Conservation (phyloP, 2,888 invertebrate genomes). For the Rhagium mordax region DNA sequence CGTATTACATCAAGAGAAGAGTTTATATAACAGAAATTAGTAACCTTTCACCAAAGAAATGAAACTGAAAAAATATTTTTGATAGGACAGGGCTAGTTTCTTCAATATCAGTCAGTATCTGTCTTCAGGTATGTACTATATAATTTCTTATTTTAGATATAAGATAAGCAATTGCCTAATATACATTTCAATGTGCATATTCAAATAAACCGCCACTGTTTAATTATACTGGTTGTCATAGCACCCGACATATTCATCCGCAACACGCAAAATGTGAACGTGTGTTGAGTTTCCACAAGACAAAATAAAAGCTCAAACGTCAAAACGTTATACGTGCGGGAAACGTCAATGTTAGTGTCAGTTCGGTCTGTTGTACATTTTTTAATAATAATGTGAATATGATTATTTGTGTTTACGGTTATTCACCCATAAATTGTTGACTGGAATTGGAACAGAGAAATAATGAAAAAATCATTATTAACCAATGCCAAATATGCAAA, state of each 20-base stretch:
- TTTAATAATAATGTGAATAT: conserved; percentile 27
- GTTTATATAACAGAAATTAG: neutral
- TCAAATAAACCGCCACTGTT: conserved; percentile 31
- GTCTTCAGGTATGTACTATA: neutral
- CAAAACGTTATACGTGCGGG: conserved; percentile 26
- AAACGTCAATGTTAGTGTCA: conserved; percentile 26
- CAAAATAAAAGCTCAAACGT: conserved; percentile 3
- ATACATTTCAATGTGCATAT: neutral
- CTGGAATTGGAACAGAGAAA: neutral
- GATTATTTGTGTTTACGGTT: neutral
- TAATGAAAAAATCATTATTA: conserved; percentile 66
- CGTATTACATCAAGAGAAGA: neutral
- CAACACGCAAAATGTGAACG: conserved; percentile 22
- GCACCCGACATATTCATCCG: neutral
- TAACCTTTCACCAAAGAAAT: neutral
- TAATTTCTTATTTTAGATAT: neutral
- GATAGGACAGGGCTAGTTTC: neutral
- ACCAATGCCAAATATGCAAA: conserved; percentile 68
- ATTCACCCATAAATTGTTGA: neutral
- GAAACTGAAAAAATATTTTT: neutral
- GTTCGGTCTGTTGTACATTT: neutral
- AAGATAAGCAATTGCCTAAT: neutral
- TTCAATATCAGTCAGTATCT: neutral
- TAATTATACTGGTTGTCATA: conserved; percentile 16
- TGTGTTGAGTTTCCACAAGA: conserved; percentile 4